These are phyloP conservation scores for Dorcus hopei DNA, from an alignment of 2,888 invertebrate genomes.

Conservation along the genomic window DNA sequence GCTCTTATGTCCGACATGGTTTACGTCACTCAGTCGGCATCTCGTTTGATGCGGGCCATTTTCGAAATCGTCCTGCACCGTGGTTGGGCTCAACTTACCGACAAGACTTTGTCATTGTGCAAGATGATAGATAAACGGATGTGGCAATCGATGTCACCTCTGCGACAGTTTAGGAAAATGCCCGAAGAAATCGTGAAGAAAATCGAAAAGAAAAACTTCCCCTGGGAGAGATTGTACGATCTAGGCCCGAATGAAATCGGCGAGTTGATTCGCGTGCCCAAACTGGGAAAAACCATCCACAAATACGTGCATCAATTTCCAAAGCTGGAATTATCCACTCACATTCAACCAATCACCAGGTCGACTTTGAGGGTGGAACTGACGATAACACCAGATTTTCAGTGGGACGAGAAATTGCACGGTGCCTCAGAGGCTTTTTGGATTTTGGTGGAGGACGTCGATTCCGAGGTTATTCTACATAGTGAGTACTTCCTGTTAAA, in stretches of 20 bases:
- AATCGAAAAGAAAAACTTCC: constrained; percentile 95
- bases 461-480: constrained; percentile 87
- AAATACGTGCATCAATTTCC: constrained; percentile 96
- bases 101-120: constrained; percentile 91
- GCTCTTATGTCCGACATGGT: constrained; percentile 99
- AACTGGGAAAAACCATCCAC: constrained; percentile 92
- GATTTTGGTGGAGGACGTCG: constrained; percentile 85
- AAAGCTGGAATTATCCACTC: constrained; percentile 91
- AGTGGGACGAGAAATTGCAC: constrained; percentile 95
- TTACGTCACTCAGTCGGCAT: constrained; percentile 96
- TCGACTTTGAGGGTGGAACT: constrained; percentile 92
- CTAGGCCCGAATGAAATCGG: constrained; percentile 96
- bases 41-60: constrained; percentile 90
- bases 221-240: constrained; percentile 93
- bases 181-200: constrained; percentile 96
- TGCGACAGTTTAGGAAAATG: constrained; percentile 95
- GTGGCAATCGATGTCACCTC: constrained; percentile 99
- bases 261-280: constrained; percentile 87
- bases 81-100: constrained; percentile 97
- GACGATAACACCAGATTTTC: constrained; percentile 97
- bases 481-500: constrained; percentile 92
- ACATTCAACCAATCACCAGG: constrained; percentile 95
- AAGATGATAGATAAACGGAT: constrained; percentile 99
- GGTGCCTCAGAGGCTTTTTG: constrained; percentile 83
- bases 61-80: constrained; percentile 90